Evolutionary conservation across 2,113 vertebrate species (phyloP), one percentile per base, ranked within the genome.

Genomic region (Stercorarius parasiticus): DNA sequence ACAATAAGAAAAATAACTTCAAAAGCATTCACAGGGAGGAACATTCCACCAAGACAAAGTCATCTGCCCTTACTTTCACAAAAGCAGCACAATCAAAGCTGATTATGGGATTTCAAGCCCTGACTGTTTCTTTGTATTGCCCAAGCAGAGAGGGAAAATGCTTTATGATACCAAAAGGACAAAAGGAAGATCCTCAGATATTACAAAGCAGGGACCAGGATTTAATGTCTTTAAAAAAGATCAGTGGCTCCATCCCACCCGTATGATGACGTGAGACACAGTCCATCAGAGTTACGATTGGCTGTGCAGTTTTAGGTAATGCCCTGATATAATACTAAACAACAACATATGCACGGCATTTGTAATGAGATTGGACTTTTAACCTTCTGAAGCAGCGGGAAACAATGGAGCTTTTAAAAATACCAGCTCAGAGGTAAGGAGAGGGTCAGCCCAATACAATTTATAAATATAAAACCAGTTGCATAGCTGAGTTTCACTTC

Each of bases 291-390:
- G 67, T 18, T 71, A 7, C 2, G 69, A 86, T 11, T 96, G 95
- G 96, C 77, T 90, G 65, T 6, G 86, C 22, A 79, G 59, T 15
- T 84, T 71, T 87, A 92, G 88, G 94, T 78, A 96, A 82, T 17
- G 47, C 64, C 49, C 56, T 90, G 94, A 74, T 88, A 74, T 4
- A 92, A 90, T 32, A 74, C 95, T 97, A 96, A 97, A 93, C 92
- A 97, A 86, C 95, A 97, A 97, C 96, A 95, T 86, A 96, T 97
- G 96, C 94, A 82, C 61, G 0, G 88, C 72, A 52, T 71, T 93
- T 83, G 79, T 96, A 97, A 96, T 95, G 95, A 97, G 96, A 74
- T 94, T 97, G 96, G 96, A 97, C 97, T 97, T 97, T 97, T 95
- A 96, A 97, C 95, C 97, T 95, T 86, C 80, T 94, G 81, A 95